Evolutionary conservation across 2,797 vertebrate species (phyloP), one percentile per base, ranked within the genome.

Genomic region (Enteromius treurensis): DNA sequence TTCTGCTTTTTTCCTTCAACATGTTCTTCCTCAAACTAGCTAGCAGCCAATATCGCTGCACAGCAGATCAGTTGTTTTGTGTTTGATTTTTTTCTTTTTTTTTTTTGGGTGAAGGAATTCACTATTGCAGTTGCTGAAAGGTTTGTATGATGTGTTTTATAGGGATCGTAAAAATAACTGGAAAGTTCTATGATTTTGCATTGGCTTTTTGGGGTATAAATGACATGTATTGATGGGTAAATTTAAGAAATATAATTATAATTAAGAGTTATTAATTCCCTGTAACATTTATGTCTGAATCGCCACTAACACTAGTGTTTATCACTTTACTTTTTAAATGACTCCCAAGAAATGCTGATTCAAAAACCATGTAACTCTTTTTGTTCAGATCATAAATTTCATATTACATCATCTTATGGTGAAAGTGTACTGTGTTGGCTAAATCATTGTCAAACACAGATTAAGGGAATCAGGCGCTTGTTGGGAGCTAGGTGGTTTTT

Each of bases 21-120:
- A 10, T 42, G 45, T 65, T 78, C 42, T 7, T 47, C 15, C 17
- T 29, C 60, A 64, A 64, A 32, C 15, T 65, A 65, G 62, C 32
- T 34, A 32, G 60, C 65, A 65, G 77, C 32, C 68, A 47, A 83
- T 75, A 81, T 77, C 82, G 40, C 77, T 19, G 32, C 84, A 53
- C 60, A 60, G 55, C 34, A 23, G 32, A 55, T 37, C 13, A 47
- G n/a, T 73, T 73, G 14, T 42, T 62, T 42, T 45, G 21, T 37
- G 21, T 29, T 26, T 9, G 0, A 62, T 62, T 23, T 17, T 5
- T 7, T 53, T 15, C 1, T 4, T 64, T 47, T 4, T 32, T 62
- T 4, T 64, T 47, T 4, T 32, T 62, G 9, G 11, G 11, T 40
- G 47, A 73, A 51, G 17, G 17, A 21, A 32, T 73, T 34, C 19